Base-by-base conservation (phyloP, 2,797 vertebrate species). In the Sebastes matsubarae region DNA sequence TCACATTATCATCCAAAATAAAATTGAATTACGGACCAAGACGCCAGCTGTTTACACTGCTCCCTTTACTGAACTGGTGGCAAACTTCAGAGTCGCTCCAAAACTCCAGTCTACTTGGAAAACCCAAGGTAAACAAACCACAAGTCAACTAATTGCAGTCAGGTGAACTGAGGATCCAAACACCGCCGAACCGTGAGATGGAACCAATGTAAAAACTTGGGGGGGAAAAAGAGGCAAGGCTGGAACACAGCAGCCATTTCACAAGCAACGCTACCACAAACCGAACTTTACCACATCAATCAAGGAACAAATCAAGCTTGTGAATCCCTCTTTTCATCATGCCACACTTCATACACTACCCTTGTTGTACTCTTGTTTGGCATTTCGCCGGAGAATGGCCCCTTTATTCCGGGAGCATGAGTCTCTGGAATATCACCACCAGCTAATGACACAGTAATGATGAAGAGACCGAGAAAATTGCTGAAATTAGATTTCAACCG, bases 1-100 rank as follows among this genome's bases (percentile, higher is more conserved):
- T 96, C 93, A 90, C 89, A 95, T 96, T 95, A 95, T 90, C 78
- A 83, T 93, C 89, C 90, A 87, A 92, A 94, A 95, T 94, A 91
- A 91, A 92, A 96, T 94, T 68, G 3, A 89, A 94, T 96, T 87
- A 94, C 11, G 34, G 68, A 83, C 82, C 57, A 76, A 92, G 91
- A 92, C 80, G 90, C 87, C 88, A 92, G 89, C 86, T 92, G 90
- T 92, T 94, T 92, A 89, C 81, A 84, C 80, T 74, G 75, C 58
- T 85, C 78, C 80, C 71, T 65, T 81, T 73, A 72, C 74, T 82
- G 75, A 92, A 91, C 88, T 81, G 61, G 81, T 70, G 87, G 59
- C 78, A 54, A 85, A 89, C 81, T 71, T 87, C 54, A 77, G 50
- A 74, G 83, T 42, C 69, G 74, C 81, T 83, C 46, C 50, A 65